Conservation (phyloP, 1,140 invertebrate genomes). For the Halesus radiatus region DNA sequence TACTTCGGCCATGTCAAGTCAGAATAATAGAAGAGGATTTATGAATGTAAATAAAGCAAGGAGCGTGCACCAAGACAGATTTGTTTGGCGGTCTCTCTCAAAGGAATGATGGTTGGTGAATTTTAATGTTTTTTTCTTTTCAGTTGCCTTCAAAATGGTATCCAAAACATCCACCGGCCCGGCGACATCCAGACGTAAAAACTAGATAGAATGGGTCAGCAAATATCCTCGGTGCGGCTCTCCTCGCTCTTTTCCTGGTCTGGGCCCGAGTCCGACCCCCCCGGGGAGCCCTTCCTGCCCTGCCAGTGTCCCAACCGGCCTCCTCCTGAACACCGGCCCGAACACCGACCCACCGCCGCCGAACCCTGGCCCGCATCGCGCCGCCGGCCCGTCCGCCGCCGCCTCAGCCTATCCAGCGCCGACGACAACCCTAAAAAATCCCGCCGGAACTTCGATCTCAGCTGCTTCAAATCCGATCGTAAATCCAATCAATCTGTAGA, state of each 20-base stretch:
- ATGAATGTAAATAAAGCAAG: no score
- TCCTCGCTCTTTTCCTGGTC: conserved; percentile 45
- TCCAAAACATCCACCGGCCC: not conserved
- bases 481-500: not conserved
- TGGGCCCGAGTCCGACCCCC: not conserved
- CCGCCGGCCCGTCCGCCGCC: not conserved
- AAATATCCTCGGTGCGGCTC: conserved; percentile 41
- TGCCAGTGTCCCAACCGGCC: not conserved
- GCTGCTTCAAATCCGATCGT: conserved; percentile 31
- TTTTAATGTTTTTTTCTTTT: no score
- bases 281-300: not conserved
- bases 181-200: not conserved
- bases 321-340: no score
- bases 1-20: no score
- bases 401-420: conserved; percentile 3
- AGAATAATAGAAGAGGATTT: no score
- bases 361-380: no score
- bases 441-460: conserved; percentile 28
- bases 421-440: not conserved
- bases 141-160: no score
- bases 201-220: conserved; percentile 53
- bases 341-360: not conserved
- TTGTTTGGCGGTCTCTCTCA: no score
- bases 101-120: no score
- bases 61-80: no score